phyloP scores from a whole-genome alignment of 2,888 invertebrate species.

The Spodoptera picta region DNA sequence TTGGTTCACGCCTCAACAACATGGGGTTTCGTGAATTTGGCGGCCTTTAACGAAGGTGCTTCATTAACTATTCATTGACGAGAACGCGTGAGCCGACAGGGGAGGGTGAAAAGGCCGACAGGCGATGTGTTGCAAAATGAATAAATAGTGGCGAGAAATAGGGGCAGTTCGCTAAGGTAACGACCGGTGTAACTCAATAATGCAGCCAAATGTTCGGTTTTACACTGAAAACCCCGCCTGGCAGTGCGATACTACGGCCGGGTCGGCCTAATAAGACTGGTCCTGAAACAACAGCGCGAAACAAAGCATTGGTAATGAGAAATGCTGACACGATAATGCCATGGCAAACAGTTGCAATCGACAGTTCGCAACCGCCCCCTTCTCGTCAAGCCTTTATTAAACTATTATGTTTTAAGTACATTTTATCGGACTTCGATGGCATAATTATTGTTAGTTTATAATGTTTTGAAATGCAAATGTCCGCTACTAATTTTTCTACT shows the following conservation, averaged over 20 bases:
- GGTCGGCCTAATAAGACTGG: constrained; percentile 64
- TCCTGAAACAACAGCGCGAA: constrained; percentile 70
- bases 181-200: constrained; percentile 81
- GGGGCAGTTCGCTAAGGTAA: constrained; percentile 85
- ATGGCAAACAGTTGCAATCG: constrained; percentile 82
- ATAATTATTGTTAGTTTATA: constrained; percentile 49
- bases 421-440: constrained; percentile 50
- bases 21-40: constrained; percentile 79
- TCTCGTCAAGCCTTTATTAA: constrained; percentile 64
- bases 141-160: constrained; percentile 87
- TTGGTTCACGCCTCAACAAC: constrained; percentile 78
- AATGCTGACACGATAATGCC: constrained; percentile 84
- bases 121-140: constrained; percentile 87
- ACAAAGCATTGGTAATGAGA: constrained; percentile 78
- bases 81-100: constrained; percentile 77
- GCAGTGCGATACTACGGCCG: constrained; percentile 18
- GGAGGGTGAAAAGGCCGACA: constrained; percentile 83
- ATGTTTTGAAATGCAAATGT: constrained; percentile 14
- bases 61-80: constrained; percentile 84
- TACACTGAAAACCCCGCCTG: constrained; percentile 53
- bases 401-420: constrained; percentile 60
- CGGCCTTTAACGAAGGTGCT: constrained; percentile 84
- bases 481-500: constrained; percentile 29
- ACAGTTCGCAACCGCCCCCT: constrained; percentile 80
- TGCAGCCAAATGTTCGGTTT: constrained; percentile 68